Conservation (phyloP, 2,113 vertebrate genomes). For the Tetrao urogallus region DNA sequence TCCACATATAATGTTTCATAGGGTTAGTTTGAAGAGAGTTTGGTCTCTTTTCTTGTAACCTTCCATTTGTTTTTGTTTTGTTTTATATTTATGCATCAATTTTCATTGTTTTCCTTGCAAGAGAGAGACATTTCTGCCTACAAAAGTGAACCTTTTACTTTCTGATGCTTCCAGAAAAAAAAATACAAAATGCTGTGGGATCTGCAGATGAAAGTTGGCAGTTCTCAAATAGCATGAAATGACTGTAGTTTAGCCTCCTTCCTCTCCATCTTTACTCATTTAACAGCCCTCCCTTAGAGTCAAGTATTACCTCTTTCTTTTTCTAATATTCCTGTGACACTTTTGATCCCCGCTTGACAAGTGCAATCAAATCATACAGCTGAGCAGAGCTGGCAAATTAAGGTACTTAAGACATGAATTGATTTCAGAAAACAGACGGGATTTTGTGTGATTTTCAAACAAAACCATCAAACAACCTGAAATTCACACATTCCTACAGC, state of each 20-base stretch:
- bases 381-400: slow-evolving; percentile 4
- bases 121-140: neutral
- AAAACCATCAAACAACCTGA: neutral
- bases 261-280: neutral
- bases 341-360: slow-evolving; percentile 10
- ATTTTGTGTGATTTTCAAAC: neutral
- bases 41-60: neutral
- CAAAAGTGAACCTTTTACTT: neutral
- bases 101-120: slow-evolving; percentile 17
- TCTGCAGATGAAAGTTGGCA: slow-evolving; percentile 30
- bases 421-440: neutral
- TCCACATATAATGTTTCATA: neutral
- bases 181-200: neutral
- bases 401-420: neutral
- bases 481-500: neutral
- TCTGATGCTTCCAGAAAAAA: neutral
- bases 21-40: neutral
- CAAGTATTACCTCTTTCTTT: neutral
- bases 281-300: neutral
- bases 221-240: slow-evolving; percentile 28
- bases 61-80: neutral
- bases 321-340: neutral
- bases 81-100: neutral
- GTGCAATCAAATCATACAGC: slow-evolving; percentile 1
- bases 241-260: neutral